Percentiles rank a stretch among this genome's conserved stretches.
Conservation (phyloP, 2,888 invertebrate species). For the Hedychridium roseum region DNA sequence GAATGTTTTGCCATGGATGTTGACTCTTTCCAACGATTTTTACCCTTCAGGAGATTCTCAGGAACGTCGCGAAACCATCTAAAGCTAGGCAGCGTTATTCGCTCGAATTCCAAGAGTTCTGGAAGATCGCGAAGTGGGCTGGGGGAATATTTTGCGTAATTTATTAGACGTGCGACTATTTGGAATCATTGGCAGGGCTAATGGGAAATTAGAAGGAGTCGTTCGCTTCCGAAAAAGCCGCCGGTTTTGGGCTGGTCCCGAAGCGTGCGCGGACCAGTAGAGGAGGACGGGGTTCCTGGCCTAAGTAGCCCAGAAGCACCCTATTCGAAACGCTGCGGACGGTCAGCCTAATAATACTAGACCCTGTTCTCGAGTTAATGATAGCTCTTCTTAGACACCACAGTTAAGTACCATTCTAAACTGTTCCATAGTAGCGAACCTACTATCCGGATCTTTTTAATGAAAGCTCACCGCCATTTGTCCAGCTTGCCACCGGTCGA, state of each 20-base stretch:
- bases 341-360: conserved; percentile 41
- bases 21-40: no score
- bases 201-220: conserved; percentile 16
- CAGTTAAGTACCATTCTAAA: conserved; percentile 37
- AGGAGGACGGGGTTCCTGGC: conserved; percentile 12
- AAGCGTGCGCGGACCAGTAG: conserved; percentile 7
- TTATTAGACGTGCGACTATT: no score
- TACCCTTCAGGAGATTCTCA: no score
- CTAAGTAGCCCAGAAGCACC: conserved; percentile 40
- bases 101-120: no score
- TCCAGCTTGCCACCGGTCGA: conserved; percentile 27
- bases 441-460: conserved; percentile 36
- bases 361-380: conserved; percentile 44
- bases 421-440: conserved; percentile 40
- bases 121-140: no score
- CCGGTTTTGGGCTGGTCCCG: no score
- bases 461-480: conserved; percentile 37
- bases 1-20: no score
- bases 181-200: conserved; percentile 11
- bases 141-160: no score
- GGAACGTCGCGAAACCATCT: no score
- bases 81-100: no score
- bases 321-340: conserved; percentile 40
- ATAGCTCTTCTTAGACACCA: conserved; percentile 46
- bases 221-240: conserved; percentile 7